Percentiles rank a stretch among this genome's conserved stretches.
Conservation (phyloP, 2,113 vertebrate genomes). For the Zosterops japonicus region DNA sequence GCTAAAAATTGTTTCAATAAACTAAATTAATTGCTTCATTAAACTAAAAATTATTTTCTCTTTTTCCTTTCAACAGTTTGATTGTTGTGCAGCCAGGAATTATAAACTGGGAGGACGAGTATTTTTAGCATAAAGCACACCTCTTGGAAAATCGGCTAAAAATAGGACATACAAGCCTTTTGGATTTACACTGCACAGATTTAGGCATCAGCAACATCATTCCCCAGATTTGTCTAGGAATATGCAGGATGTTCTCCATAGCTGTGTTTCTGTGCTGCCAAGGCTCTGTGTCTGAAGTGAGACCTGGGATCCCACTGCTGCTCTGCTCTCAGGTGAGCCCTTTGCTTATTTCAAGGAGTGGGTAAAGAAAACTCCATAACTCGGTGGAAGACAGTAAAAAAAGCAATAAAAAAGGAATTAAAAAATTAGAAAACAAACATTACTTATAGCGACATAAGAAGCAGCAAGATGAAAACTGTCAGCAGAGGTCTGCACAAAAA, state of each 20-base stretch:
- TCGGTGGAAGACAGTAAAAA: neutral
- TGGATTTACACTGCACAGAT: neutral
- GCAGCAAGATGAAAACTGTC: neutral
- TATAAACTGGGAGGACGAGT: neutral
- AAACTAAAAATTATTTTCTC: neutral
- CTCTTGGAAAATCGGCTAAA: slow-evolving; percentile 36
- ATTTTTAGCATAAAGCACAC: slow-evolving; percentile 34
- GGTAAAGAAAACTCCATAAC: neutral
- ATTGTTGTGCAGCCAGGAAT: neutral
- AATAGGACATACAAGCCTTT: slow-evolving; percentile 22
- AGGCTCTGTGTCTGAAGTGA: neutral
- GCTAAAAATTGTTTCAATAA: neutral
- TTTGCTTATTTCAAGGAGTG: neutral
- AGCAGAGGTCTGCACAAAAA: neutral
- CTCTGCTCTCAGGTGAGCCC: neutral
- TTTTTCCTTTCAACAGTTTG: neutral
- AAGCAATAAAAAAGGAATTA: neutral
- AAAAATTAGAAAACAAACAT: neutral
- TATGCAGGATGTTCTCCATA: neutral
- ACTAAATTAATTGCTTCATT: neutral
- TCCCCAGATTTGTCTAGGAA: neutral
- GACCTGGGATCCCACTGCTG: neutral
- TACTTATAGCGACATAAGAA: neutral
- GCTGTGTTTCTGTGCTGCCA: neutral
- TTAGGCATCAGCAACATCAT: neutral